These are phyloP conservation scores for Asarcornis scutulata DNA, from an alignment of 2,113 vertebrate species.

Conservation along the genomic window DNA sequence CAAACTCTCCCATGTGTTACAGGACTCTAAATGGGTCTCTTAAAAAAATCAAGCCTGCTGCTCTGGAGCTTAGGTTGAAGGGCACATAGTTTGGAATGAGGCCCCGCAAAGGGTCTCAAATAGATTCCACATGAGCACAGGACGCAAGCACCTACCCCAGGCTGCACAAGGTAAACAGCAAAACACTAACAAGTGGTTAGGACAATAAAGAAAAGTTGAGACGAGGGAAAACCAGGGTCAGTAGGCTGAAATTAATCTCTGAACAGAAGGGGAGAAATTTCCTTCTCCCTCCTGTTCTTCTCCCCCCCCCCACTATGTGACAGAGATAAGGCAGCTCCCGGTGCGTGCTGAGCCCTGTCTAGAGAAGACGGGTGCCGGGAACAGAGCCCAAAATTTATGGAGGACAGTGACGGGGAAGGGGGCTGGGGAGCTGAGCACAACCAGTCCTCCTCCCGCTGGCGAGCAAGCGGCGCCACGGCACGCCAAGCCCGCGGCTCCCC, in stretches of 20 bases:
- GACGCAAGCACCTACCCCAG: not conserved
- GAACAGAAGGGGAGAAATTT: not conserved
- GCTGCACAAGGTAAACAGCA: not conserved
- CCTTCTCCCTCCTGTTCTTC: not conserved
- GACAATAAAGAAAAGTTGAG: not conserved
- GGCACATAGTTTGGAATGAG: slow-evolving; percentile 62
- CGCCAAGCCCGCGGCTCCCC: too few species aligned
- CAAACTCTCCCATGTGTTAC: not conserved
- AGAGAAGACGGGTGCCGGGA: not conserved
- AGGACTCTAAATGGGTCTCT: not conserved
- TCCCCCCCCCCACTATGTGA: not conserved
- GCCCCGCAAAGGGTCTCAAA: slow-evolving; percentile 57
- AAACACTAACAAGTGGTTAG: not conserved
- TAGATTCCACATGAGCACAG: slow-evolving; percentile 56
- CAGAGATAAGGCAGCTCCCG: not conserved
- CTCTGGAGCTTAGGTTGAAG: slow-evolving; percentile 53
- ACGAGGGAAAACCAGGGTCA: not conserved
- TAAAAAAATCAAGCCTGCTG: slow-evolving; percentile 3
- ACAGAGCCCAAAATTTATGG: rapidly evolving
- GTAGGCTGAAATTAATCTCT: not conserved
- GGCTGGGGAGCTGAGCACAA: not conserved
- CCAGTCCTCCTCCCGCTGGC: too few species aligned
- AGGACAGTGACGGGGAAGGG: not conserved
- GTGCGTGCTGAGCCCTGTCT: not conserved
- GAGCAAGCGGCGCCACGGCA: too few species aligned